Base-by-base conservation (phyloP, 2,113 vertebrate genomes). In the Zeus faber region DNA sequence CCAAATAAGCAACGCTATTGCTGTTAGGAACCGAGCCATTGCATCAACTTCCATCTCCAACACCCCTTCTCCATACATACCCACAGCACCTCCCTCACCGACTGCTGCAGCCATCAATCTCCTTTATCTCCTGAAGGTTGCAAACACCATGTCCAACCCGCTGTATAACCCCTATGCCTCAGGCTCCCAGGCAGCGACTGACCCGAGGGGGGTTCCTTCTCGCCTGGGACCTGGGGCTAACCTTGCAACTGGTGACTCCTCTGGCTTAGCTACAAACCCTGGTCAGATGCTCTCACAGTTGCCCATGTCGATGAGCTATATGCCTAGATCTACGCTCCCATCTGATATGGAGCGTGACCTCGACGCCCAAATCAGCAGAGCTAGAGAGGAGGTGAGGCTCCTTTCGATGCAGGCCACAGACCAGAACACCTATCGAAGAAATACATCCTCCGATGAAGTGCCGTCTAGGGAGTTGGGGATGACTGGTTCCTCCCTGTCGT, bases 71-170 rank as follows among this genome's bases (percentile, higher is more conserved):
- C 14, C n/a, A 5, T 17, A 18, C n/a, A 8, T 43, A 8, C 17
- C 40, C 3, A 1, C 6, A 20, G n/a, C 18, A 17, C n/a, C 17
- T 7, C 40, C 40, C 10, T 21, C 40, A 4, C 7, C 40, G 5
- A 41, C 39, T 1, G 2, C 39, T 3, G 16, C 14, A 6, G 4
- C 39, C 40, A 41, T 7, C 40, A 20, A 14, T 37, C 35, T 37
- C 6, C 13, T 6, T 4, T 3, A 8, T 16, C n/a, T 16, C 17
- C 16, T 18, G 17, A 20, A 20, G 40, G 88, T 90, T 67, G 82
- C 85, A 13, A 96, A 95, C 87, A 79, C 84, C 39, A 97, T 97
- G 94, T 91, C 92, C 47, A 84, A 85, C 80, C 88, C 87, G 16
- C 74, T 64, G 67, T 96, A 93, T 68, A 91, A 91, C 85, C 92